Evolutionary conservation across 2,888 invertebrate species (phyloP).

Genomic region (Drosophila mercatorum): DNA sequence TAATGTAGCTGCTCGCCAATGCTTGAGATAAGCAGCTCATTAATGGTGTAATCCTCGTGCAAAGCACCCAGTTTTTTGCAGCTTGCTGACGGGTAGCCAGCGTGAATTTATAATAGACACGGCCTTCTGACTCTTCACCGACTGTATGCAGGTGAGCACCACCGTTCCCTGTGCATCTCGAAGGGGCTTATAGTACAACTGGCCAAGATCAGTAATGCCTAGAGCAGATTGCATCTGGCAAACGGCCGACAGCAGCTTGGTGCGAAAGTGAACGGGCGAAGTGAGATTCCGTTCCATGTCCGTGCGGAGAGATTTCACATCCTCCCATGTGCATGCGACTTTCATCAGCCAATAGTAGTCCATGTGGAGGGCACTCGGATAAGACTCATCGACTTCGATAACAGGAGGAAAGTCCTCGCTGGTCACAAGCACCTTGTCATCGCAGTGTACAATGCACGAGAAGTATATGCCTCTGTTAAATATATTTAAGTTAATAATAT

Average conservation of each 20-base stretch:
- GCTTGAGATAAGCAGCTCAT: conserved; percentile 93
- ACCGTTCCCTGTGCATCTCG: conserved; percentile 95
- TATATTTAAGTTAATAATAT: neutral
- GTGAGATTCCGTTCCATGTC: conserved; percentile 98
- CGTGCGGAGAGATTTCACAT: conserved; percentile 94
- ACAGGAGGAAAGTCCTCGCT: conserved; percentile 98
- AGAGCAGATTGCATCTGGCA: conserved; percentile 96
- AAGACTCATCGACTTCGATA: conserved; percentile 98
- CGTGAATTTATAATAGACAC: conserved; percentile 95
- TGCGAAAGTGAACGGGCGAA: conserved; percentile 95
- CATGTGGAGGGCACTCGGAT: conserved; percentile 94
- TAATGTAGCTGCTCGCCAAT: conserved; percentile 91
- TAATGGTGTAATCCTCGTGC: conserved; percentile 90
- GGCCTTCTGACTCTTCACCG: conserved; percentile 88
- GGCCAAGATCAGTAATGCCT: conserved; percentile 96
- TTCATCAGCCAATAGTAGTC: conserved; percentile 99
- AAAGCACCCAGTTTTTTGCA: conserved; percentile 91
- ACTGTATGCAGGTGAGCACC: conserved; percentile 94
- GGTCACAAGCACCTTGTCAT: conserved; percentile 97
- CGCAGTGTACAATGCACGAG: conserved; percentile 96
- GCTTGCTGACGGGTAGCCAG: conserved; percentile 95
- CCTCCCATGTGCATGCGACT: conserved; percentile 98
- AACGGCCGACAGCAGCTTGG: conserved; percentile 96
- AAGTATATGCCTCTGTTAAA: conserved; percentile 94
- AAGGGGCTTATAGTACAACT: conserved; percentile 96